phyloP scores from a whole-genome alignment of 2,113 vertebrate genomes.

The Columbina picui region DNA sequence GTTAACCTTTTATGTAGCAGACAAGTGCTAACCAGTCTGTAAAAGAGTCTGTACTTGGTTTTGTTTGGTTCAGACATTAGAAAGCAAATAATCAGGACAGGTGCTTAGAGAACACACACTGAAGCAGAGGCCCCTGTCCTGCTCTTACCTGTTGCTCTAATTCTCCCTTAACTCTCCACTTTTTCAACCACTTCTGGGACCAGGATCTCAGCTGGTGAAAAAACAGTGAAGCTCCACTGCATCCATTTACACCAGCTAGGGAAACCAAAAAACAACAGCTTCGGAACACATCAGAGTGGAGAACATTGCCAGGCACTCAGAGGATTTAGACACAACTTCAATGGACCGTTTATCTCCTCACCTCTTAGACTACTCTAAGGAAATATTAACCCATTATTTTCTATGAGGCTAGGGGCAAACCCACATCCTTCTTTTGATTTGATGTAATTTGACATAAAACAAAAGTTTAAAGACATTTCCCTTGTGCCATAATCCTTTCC shows the following conservation, averaged over 20 bases:
- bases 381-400: neutral
- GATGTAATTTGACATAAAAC: neutral
- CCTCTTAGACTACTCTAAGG: neutral
- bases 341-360: neutral
- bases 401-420: neutral
- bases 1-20: neutral
- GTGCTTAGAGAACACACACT: neutral
- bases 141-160: neutral
- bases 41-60: neutral
- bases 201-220: neutral
- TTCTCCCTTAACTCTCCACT: neutral
- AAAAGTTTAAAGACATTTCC: neutral
- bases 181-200: neutral
- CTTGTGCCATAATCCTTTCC: neutral
- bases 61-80: neutral
- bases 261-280: neutral
- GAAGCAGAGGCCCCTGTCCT: neutral
- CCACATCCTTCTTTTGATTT: neutral
- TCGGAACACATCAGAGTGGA: neutral
- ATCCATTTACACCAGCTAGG: neutral
- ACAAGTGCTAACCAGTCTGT: neutral
- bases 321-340: neutral
- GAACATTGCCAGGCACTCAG: neutral
- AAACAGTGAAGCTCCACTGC: neutral
- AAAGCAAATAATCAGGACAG: neutral